These are phyloP conservation scores for Dysdera silvatica DNA, from an alignment of 1,140 invertebrate species.

Conservation along the genomic window DNA sequence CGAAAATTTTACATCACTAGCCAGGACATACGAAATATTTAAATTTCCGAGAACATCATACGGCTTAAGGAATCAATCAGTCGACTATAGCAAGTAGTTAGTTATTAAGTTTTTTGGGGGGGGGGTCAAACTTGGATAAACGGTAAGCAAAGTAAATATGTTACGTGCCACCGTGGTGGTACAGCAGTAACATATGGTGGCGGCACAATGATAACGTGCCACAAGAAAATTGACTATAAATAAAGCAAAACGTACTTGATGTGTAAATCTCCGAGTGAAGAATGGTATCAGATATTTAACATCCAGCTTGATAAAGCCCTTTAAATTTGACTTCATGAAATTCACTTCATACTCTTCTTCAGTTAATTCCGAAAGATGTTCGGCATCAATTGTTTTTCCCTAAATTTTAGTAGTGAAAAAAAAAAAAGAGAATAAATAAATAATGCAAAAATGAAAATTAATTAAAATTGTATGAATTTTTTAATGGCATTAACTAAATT, in stretches of 20 bases:
- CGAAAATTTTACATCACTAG: no score
- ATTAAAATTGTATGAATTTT: neutral
- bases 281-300: slow-evolving; percentile 90
- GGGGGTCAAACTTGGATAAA: no score
- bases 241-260: slow-evolving; percentile 55
- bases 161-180: no score
- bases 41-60: no score
- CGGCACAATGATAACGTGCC: no score
- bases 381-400: slow-evolving; percentile 91
- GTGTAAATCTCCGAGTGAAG: slow-evolving; percentile 87
- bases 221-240: no score
- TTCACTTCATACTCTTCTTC: slow-evolving; percentile 83
- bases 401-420: slow-evolving; percentile 12
- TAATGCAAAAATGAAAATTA: neutral
- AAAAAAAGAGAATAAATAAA: neutral
- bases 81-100: no score
- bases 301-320: slow-evolving; percentile 80
- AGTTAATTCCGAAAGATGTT: slow-evolving; percentile 89
- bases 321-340: slow-evolving; percentile 51
- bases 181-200: no score
- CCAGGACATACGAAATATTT: no score
- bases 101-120: no score
- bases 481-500: neutral
- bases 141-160: no score
- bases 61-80: no score